Evolutionary conservation across 1,140 invertebrate genomes (phyloP).

Genomic region (Penaeus indicus): DNA sequence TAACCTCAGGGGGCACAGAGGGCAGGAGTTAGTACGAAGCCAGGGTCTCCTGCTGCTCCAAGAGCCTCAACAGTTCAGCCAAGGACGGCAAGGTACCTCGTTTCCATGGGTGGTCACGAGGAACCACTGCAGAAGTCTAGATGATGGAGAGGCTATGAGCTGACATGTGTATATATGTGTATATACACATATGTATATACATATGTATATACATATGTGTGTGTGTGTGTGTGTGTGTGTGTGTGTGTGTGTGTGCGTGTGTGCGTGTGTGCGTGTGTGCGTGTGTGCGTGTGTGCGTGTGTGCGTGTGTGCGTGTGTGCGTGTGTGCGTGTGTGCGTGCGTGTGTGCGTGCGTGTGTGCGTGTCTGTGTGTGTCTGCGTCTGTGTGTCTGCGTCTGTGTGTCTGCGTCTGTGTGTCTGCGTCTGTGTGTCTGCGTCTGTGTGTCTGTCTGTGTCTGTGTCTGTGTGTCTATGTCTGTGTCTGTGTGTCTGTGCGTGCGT

Average conservation of each 20-base stretch:
- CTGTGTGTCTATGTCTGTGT: too few relatives aligned
- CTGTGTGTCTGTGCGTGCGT: background rate
- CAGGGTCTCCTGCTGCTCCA: too few relatives aligned
- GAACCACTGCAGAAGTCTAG: too few relatives aligned
- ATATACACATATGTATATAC: slow-evolving; percentile 5
- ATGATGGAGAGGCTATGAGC: too few relatives aligned
- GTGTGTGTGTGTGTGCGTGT: slow-evolving; percentile 13
- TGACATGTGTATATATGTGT: background rate
- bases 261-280: slow-evolving; percentile 2
- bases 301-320: too few relatives aligned
- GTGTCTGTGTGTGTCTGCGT: background rate
- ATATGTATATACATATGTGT: slow-evolving; percentile 13
- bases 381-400: background rate
- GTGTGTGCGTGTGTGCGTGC: background rate
- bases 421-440: background rate
- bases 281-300: slow-evolving; percentile 2
- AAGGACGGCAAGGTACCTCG: too few relatives aligned
- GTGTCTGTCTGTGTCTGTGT: too few relatives aligned
- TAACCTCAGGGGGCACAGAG: too few relatives aligned
- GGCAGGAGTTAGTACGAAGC: too few relatives aligned
- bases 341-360: background rate
- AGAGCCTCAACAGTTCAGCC: too few relatives aligned
- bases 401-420: background rate
- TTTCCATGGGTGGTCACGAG: too few relatives aligned
- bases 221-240: background rate